Base-by-base conservation (phyloP, 37 sponge, comb jelly and placozoan species). In the Bolinopsis microptera region DNA sequence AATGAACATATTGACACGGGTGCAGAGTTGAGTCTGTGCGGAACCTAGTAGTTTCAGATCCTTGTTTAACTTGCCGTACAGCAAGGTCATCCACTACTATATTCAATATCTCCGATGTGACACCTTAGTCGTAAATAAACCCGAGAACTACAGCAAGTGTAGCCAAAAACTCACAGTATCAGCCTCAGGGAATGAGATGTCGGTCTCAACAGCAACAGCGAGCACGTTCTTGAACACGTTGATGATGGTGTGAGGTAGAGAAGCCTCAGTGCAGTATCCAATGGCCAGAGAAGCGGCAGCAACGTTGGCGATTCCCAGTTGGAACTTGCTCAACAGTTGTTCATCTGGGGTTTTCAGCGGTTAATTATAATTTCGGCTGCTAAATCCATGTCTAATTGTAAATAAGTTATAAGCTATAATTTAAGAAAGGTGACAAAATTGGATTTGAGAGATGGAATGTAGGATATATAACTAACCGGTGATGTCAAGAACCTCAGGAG, bases 171-270 rank as follows among this genome's bases (percentile, higher is more conserved):
- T 93, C 22, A 95, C 94, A 24, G 35, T 68, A n/a, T 98, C 99
- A 30, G 99, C 99, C 90, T 98, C 93, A 37, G 95, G 95, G 97
- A 98, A 98, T 24, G 92, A 94, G 88, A 98, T 97, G 76, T 98
- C 97, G 0, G 99, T 98, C 18, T 94, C 97, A 26, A 95, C 95
- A 67, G 99, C 97, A 77, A 98, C 93, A 69, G 97, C 97, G 77
- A 98, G 95, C 18, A 98, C 92, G 75, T 97, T 98, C 97, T 98
- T 98, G 93, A 98, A 98, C 5, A 97, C 98, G 39, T 96, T 98
- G 83, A 96, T 94, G 69, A 98, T 95, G 37, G 96, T 97, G 95
- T 98, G 98, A 32, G 98, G 98, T 9, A 98, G 96, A 69, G 98
- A 98, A 36, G 95, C 98, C 39, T 94, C 93, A 5, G 98, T 96